Conservation (phyloP, 2,797 vertebrate genomes). For the Hyperoplus immaculatus region DNA sequence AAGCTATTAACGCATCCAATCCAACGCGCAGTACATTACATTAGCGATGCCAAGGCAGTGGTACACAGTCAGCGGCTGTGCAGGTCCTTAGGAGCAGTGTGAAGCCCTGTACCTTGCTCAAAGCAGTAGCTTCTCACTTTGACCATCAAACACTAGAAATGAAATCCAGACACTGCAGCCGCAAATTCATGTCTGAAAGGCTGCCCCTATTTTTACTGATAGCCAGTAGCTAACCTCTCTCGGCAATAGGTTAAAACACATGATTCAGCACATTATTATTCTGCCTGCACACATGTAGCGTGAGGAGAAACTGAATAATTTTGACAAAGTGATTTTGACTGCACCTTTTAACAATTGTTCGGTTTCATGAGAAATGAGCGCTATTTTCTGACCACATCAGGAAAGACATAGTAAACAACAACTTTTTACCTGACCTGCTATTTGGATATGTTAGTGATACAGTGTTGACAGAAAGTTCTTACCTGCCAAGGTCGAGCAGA, state of each 20-base stretch:
- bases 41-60: background rate
- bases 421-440: background rate
- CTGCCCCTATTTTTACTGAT: background rate
- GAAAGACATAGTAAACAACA: background rate
- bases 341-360: no score
- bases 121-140: conserved; percentile 6
- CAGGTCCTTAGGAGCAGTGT: background rate
- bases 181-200: background rate
- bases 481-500: background rate
- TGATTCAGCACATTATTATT: conserved; percentile 9
- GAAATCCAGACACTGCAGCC: background rate
- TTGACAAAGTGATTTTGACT: no score
- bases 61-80: conserved; percentile 1
- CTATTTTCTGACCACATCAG: background rate
- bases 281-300: background rate
- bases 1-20: background rate
- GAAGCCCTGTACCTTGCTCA: background rate
- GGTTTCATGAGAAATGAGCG: no score
- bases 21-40: background rate
- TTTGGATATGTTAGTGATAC: background rate
- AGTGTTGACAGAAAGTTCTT: conserved; percentile 3
- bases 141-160: background rate
- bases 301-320: no score
- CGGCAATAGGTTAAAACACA: background rate
- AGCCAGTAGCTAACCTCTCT: background rate